Percentiles rank a stretch among this genome's conserved stretches.
Conservation (phyloP, 2,113 vertebrate genomes). For the Canis aureus region DNA sequence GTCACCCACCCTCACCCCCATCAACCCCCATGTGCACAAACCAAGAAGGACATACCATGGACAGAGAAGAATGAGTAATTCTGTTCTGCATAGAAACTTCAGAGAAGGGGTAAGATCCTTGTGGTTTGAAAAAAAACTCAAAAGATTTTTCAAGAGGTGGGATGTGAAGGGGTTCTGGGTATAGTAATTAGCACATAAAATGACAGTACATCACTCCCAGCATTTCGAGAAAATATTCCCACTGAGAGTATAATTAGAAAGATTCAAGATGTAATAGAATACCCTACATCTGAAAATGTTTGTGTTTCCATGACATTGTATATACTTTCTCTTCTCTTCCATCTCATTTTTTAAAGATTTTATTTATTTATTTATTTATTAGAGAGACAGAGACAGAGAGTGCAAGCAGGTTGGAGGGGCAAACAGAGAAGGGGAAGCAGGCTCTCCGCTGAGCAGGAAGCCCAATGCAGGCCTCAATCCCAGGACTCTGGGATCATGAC, state of each 20-base stretch:
- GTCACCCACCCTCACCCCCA: too few relatives aligned
- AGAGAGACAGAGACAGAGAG: not conserved
- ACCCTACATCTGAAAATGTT: not conserved
- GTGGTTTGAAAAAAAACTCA: not conserved
- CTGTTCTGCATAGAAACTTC: not conserved
- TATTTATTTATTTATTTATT: not conserved
- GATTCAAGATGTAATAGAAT: not conserved
- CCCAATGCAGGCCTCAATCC: too few relatives aligned
- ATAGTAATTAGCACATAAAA: not conserved
- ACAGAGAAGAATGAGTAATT: not conserved
- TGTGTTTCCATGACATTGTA: not conserved
- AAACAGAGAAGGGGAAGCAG: not conserved
- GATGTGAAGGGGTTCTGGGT: not conserved
- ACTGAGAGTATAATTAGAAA: not conserved
- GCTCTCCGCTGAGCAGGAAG: not conserved
- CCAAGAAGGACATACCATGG: not conserved
- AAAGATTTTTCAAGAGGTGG: not conserved
- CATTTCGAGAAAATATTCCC: not conserved
- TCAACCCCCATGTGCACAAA: not conserved
- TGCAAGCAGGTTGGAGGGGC: not conserved
- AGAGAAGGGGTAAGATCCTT: not conserved
- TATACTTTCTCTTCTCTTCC: not conserved
- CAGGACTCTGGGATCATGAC: too few relatives aligned
- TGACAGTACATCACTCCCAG: not conserved
- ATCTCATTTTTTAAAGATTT: not conserved